Conservation (phyloP, 2,797 vertebrate species). For the Danio tinwini region DNA sequence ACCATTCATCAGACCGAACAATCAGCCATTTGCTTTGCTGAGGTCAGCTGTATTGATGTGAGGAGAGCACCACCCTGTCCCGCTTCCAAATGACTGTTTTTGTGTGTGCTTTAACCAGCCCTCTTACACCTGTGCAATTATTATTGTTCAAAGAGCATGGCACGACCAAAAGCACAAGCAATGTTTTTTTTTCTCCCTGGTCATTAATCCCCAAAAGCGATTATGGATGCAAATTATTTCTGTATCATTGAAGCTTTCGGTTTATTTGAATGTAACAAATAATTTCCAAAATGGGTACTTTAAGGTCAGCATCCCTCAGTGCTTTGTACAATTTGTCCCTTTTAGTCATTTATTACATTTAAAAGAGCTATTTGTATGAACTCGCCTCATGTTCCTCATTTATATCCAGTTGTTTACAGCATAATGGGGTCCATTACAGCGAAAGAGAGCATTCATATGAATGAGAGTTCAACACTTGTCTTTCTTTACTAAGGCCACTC, state of each 20-base stretch:
- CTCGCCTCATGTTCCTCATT: conserved; percentile 29
- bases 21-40: conserved; percentile 15
- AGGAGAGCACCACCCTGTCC: background rate
- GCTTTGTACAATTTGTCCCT: conserved; percentile 20
- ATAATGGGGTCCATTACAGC: conserved; percentile 40
- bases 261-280: conserved; percentile 6
- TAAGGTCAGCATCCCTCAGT: conserved; percentile 31
- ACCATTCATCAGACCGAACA: background rate
- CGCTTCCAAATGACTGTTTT: background rate
- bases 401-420: conserved; percentile 27
- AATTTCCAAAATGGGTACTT: conserved; percentile 14
- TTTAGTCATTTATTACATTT: conserved; percentile 33
- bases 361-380: conserved; percentile 36
- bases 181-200: background rate
- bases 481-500: background rate
- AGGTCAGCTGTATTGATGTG: conserved; percentile 15
- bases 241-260: conserved; percentile 3
- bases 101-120: background rate
- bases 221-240: conserved; percentile 4
- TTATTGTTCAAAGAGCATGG: conserved; percentile 4
- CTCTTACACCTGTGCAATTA: conserved; percentile 4
- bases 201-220: background rate
- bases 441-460: conserved; percentile 11
- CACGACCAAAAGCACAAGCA: background rate
- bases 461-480: conserved; percentile 16